These are phyloP conservation scores for Machimus atricapillus DNA, from an alignment of 2,888 invertebrate species.

Conservation along the genomic window DNA sequence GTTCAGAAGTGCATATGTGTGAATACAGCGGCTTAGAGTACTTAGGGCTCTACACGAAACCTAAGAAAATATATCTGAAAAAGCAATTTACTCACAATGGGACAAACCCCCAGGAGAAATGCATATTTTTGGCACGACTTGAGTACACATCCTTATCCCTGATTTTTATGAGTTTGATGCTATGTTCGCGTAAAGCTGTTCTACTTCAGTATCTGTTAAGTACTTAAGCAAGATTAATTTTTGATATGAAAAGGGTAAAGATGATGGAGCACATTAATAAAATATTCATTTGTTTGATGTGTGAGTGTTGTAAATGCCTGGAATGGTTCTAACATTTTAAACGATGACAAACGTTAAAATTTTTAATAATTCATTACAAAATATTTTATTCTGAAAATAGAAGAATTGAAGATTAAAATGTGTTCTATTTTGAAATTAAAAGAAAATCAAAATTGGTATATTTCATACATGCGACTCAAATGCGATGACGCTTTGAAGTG, in stretches of 20 bases:
- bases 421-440: too few species aligned
- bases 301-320: background rate
- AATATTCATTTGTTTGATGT: background rate
- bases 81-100: slow-evolving; percentile 39
- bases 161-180: background rate
- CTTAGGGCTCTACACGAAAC: slow-evolving; percentile 18
- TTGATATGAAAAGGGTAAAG: background rate
- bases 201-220: slow-evolving; percentile 3
- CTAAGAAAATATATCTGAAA: slow-evolving; percentile 36
- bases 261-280: background rate
- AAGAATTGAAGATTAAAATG: too few species aligned
- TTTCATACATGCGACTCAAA: too few species aligned
- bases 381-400: too few species aligned
- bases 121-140: background rate
- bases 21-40: background rate
- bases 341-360: too few species aligned
- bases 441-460: too few species aligned
- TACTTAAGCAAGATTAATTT: slow-evolving; percentile 20
- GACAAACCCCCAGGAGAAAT: slow-evolving; percentile 28
- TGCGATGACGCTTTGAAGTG: too few species aligned
- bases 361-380: too few species aligned
- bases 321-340: too few species aligned
- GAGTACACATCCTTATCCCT: background rate
- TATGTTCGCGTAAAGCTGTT: background rate
- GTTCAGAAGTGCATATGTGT: background rate